These are phyloP conservation scores for Drosophila parthenogenetica DNA, from an alignment of 2,888 invertebrate genomes.

Conservation along the genomic window DNA sequence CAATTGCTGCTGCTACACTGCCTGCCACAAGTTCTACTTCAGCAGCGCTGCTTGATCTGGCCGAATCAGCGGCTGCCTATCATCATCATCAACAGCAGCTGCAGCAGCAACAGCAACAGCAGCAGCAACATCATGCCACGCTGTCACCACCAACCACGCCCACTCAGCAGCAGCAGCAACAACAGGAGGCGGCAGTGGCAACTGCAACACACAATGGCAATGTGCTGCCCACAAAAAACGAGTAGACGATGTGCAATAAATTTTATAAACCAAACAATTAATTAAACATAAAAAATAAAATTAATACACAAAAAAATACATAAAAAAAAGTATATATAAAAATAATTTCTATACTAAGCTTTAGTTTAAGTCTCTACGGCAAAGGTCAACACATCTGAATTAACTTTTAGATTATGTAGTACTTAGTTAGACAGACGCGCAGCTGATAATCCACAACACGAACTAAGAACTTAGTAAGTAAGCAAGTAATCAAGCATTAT, in stretches of 20 bases:
- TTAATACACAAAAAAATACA: slow-evolving; percentile 14
- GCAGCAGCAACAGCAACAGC: slow-evolving; percentile 58
- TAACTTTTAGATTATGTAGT: slow-evolving; percentile 28
- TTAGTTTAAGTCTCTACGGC: background rate
- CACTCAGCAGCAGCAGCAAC: slow-evolving; percentile 55
- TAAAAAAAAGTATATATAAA: slow-evolving; percentile 13
- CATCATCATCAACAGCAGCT: slow-evolving; percentile 74
- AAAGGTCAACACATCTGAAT: slow-evolving; percentile 5
- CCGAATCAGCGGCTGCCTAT: slow-evolving; percentile 71
- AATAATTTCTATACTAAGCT: slow-evolving; percentile 1
- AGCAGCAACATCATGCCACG: slow-evolving; percentile 66
- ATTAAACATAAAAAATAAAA: slow-evolving; percentile 18
- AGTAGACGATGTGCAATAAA: slow-evolving; percentile 44
- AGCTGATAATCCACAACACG: slow-evolving; percentile 22
- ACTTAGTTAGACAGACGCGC: slow-evolving; percentile 48
- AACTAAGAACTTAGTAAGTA: background rate
- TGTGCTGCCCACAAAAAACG: slow-evolving; percentile 61
- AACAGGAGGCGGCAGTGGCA: slow-evolving; percentile 52
- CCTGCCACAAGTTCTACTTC: slow-evolving; percentile 55
- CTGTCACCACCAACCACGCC: slow-evolving; percentile 82
- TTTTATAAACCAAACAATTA: slow-evolving; percentile 32
- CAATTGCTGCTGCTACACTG: slow-evolving; percentile 28
- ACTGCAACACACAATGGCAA: slow-evolving; percentile 52
- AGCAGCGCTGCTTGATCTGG: slow-evolving; percentile 66
- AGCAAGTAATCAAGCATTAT: background rate